Percentiles rank a stretch among this genome's conserved stretches.
Conservation (phyloP, 2,113 vertebrate species). For the Ameiurus melas region DNA sequence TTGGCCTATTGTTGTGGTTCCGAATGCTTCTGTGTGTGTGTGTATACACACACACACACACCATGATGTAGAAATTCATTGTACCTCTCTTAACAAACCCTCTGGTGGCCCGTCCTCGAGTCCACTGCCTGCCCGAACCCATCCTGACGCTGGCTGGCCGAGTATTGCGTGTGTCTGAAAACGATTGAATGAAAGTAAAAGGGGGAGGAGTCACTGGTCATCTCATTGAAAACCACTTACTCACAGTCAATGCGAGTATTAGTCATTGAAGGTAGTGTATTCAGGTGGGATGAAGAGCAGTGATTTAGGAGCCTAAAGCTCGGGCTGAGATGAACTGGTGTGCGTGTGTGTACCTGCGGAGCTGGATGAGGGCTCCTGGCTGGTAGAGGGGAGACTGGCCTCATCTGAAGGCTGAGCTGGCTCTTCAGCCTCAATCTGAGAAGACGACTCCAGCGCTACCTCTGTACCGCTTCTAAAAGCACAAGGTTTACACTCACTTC, state of each 20-base stretch:
- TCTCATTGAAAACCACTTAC: not conserved
- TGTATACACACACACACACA: conserved; percentile 23
- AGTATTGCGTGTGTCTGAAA: conserved; percentile 84
- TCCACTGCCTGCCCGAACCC: conserved; percentile 80
- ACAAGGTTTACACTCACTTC: not conserved
- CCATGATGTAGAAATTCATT: not conserved
- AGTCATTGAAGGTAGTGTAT: not conserved
- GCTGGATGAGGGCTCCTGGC: conserved; percentile 95
- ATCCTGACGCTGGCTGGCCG: conserved; percentile 77
- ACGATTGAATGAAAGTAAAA: not conserved
- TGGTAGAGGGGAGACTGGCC: conserved; percentile 86
- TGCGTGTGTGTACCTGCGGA: conserved; percentile 74
- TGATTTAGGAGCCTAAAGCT: no score
- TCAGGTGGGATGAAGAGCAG: not conserved
- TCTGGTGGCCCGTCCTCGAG: conserved; percentile 72
- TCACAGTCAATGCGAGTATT: not conserved
- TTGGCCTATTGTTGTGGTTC: not conserved
- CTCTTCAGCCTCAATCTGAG: conserved; percentile 84
- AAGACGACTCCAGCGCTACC: conserved; percentile 76
- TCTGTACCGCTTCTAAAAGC: conserved; percentile 38
- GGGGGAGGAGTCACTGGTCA: not conserved
- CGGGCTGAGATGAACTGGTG: not conserved
- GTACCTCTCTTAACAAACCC: conserved; percentile 81
- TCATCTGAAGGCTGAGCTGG: conserved; percentile 83
- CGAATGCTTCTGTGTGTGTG: not conserved